Base-by-base conservation (phyloP, 2,113 vertebrate species). In the Procavia capensis region DNA sequence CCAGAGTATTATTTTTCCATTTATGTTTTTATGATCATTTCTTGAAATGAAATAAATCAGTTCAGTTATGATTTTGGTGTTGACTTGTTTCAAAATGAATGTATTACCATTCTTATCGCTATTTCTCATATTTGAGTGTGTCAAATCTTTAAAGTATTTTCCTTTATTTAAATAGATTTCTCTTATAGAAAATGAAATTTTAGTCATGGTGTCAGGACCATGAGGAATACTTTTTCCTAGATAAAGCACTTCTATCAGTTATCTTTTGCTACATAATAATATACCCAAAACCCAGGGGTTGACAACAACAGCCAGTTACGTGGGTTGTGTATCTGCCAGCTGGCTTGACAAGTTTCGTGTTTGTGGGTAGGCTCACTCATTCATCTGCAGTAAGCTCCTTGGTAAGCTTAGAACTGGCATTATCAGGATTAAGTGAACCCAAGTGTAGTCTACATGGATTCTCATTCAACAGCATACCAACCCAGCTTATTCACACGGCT, bases 101-200 rank as follows among this genome's bases (percentile, higher is more conserved):
- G 79, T 61, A 54, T 59, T 78, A n/a, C 6, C 31, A 70, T 68
- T 68, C 7, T 59, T 24, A 80, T 39, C 6, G 59, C 13, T 83
- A 27, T 64, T 90, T 80, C n/a, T 89, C 14, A 66, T 64, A 91
- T 22, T 25, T 93, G 4, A 92, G 91, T 76, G 25, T 88, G 13
- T 43, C 24, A 85, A 45, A 80, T 41, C 43, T 59, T 93, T 75
- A 14, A 41, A 85, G 39, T 47, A 7, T 88, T 85, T 66, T 81
- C 66, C 8, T 41, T 54, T 5, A 54, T 22, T 31, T 89, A 78
- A 16, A 31, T 24, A 50, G 24, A 63, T 7, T 2, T 85, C 83
- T 34, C 31, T 64, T 94, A 17, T 66, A 61, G 14, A 88, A 91
- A 72, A 85, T 66, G 16, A 95, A 70, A 90, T 85, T 95, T 72